Base-by-base conservation (phyloP, 1,140 invertebrate species). In the Drosophila ambigua region DNA sequence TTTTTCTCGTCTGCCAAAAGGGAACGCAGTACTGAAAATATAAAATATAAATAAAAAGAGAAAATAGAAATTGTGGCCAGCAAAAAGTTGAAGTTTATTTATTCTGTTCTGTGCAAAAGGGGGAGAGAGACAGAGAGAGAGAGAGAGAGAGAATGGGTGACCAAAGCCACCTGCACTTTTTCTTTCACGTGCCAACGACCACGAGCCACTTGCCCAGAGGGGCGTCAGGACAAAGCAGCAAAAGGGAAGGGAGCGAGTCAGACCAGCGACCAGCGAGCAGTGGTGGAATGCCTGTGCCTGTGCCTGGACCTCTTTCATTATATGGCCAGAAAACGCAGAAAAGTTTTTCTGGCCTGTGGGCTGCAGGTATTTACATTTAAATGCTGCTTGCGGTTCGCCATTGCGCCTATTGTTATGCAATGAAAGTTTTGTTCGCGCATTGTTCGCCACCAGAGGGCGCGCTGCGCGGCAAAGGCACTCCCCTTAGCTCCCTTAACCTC, bases 331-430 rank as follows among this genome's bases (percentile, higher is more conserved):
- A 81, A 82, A 64, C 78, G 82, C 65, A 60, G 73, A 88, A 82
- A 85, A 87, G 41, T 85, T 85, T 88, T 82, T 66, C 67, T 67
- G 35, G 59, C 61, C 65, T 62, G 59, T 71, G 78, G 81, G 77
- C 64, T 77, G 82, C 83, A 85, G 82, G 83, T 82, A 85, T 85
- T 85, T 85, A 85, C 72, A 85, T 85, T 85, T 85, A 85, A 85
- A 87, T 85, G 82, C 82, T 77, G 78, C 64, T 72, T 87, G 81
- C 72, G 81, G 81, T 72, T 65, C 67, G 77, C 82, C 83, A 82
- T 72, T 82, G 82, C 82, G 83, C 82, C 82, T 85, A 88, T 85
- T 85, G 82, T 85, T 85, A 85, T 85, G 82, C 82, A 85, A 85
- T 87, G 83, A 82, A 85, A 82, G 61, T 85, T 39, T 82, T 73